Conservation (phyloP, 2,797 vertebrate species). For the Kryptopterus vitreolus region DNA sequence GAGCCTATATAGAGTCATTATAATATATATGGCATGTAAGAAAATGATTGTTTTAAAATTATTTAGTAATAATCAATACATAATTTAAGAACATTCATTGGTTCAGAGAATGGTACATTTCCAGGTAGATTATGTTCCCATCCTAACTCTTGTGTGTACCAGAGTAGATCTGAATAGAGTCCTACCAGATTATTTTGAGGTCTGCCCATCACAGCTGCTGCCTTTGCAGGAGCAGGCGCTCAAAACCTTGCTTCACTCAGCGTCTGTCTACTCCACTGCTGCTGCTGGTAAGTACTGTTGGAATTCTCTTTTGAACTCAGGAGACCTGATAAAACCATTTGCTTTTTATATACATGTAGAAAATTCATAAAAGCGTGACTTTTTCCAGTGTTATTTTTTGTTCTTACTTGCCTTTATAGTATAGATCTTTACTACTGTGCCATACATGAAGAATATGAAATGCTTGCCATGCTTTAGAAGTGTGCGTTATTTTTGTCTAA, state of each 20-base stretch:
- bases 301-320: slow-evolving; percentile 41
- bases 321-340: not conserved
- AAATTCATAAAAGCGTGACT: not conserved
- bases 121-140: not conserved
- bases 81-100: not conserved
- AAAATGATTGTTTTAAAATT: not conserved
- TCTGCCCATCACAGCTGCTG: slow-evolving; percentile 78
- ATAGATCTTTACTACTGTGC: not conserved
- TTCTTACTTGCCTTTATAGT: not conserved
- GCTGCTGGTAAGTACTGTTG: slow-evolving; percentile 74
- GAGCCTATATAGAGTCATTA: too few species aligned
- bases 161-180: slow-evolving; percentile 54
- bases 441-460: slow-evolving; percentile 3
- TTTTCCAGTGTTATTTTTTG: not conserved
- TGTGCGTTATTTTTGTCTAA: not conserved
- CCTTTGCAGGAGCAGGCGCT: slow-evolving; percentile 63
- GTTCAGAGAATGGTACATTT: not conserved
- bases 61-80: too few species aligned
- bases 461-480: not conserved
- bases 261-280: slow-evolving; percentile 63
- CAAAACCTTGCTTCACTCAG: slow-evolving; percentile 63
- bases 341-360: not conserved
- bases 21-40: too few species aligned
- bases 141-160: slow-evolving; percentile 56
- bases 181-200: slow-evolving; percentile 77